Evolutionary conservation across 2,888 invertebrate species (phyloP).

Genomic region (Meloe dianella): DNA sequence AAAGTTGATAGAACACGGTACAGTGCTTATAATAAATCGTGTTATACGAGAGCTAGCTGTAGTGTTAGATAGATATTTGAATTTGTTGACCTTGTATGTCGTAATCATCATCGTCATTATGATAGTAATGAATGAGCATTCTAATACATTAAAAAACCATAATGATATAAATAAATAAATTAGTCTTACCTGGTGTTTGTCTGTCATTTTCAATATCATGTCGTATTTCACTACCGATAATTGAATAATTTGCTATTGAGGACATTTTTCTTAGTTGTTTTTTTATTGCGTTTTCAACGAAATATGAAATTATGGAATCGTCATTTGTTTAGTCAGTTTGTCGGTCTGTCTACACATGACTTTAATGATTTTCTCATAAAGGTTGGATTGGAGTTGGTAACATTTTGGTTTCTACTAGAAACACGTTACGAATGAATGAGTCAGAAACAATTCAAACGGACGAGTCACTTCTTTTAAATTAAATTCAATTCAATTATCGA

Average conservation of each 20-base stretch:
- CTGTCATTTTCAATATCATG: not conserved
- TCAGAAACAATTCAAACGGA: no score
- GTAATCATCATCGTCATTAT: not conserved
- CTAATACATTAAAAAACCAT: not conserved
- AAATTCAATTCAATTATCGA: no score
- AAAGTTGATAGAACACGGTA: no score
- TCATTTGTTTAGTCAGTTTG: not conserved
- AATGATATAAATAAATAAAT: not conserved
- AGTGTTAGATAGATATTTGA: no score
- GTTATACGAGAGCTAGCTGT: no score
- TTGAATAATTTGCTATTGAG: constrained; percentile 1
- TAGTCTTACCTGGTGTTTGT: not conserved
- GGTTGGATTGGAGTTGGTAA: no score
- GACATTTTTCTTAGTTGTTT: not conserved
- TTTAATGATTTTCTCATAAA: no score
- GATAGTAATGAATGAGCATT: not conserved
- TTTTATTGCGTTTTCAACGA: not conserved
- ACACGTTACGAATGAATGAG: no score
- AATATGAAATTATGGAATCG: not conserved
- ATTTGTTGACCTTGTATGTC: not conserved
- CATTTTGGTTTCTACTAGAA: no score
- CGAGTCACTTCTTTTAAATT: no score
- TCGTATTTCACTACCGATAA: constrained; percentile 7
- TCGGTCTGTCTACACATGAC: not conserved
- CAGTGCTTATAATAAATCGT: no score